These are phyloP conservation scores for Psittacula derbiana DNA, from an alignment of 2,797 vertebrate species.

Conservation along the genomic window DNA sequence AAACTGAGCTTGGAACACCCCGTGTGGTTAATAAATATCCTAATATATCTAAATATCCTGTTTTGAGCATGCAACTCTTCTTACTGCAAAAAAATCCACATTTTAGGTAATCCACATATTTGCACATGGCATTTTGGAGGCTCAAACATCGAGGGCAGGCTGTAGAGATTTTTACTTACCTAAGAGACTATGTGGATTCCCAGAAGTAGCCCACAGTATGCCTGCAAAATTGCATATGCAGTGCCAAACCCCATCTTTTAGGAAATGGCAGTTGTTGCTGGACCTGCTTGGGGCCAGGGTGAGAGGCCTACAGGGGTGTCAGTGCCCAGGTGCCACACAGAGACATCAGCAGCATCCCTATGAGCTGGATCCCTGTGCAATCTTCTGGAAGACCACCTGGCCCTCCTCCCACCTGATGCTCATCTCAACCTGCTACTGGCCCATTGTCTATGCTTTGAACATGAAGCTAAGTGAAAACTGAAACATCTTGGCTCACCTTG, in stretches of 20 bases:
- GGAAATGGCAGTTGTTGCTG: background rate
- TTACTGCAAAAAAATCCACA: background rate
- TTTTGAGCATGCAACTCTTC: background rate
- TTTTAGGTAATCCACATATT: background rate
- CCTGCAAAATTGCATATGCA: background rate
- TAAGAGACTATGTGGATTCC: background rate
- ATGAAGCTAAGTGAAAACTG: background rate
- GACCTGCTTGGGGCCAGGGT: accelerated
- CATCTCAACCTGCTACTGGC: background rate
- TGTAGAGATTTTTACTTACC: slow-evolving; percentile 24
- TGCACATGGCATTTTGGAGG: background rate
- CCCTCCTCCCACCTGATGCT: background rate
- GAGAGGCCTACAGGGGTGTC: background rate
- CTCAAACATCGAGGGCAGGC: background rate
- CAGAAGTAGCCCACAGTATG: background rate
- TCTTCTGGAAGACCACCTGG: background rate
- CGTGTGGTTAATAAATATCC: slow-evolving; percentile 47
- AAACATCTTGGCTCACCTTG: background rate
- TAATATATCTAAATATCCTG: slow-evolving; percentile 33
- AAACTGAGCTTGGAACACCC: slow-evolving; percentile 58
- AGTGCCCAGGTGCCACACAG: background rate
- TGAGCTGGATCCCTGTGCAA: accelerated
- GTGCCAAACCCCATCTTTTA: background rate
- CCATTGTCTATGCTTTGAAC: background rate
- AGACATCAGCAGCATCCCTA: background rate